These are phyloP conservation scores for Thermophis baileyi DNA, from an alignment of 2,113 vertebrate species.

Conservation along the genomic window DNA sequence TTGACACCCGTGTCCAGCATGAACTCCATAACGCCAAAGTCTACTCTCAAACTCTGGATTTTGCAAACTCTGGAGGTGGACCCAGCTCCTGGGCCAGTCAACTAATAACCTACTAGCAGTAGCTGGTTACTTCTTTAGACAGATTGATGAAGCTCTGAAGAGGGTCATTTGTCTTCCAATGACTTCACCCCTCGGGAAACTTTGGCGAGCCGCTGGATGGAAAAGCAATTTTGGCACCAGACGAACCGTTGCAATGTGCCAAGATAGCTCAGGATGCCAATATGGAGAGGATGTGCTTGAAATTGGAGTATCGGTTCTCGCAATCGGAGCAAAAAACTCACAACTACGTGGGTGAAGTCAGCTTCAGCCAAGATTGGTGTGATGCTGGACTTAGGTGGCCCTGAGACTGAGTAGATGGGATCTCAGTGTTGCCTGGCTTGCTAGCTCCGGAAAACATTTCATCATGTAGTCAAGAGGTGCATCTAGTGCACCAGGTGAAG, in stretches of 20 bases:
- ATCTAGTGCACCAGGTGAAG: not conserved
- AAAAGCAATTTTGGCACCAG: slow-evolving; percentile 38
- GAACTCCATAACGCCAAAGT: not conserved
- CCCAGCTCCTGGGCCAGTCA: not conserved
- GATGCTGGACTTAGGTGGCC: not conserved
- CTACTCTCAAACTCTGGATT: not conserved
- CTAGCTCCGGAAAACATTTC: too few species aligned
- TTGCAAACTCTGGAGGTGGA: not conserved
- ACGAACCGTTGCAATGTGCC: slow-evolving; percentile 24
- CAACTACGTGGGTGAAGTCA: not conserved
- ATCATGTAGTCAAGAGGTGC: not conserved
- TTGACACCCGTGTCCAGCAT: not conserved
- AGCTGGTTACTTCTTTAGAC: not conserved
- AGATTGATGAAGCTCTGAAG: slow-evolving; percentile 1
- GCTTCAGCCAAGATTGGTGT: not conserved
- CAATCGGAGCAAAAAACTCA: not conserved
- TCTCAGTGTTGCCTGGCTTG: too few species aligned
- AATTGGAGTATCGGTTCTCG: slow-evolving; percentile 22
- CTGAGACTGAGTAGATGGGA: not conserved
- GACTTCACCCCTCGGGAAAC: slow-evolving; percentile 24
- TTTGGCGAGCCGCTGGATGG: slow-evolving; percentile 27
- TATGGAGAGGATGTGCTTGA: slow-evolving; percentile 41
- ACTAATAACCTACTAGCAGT: not conserved
- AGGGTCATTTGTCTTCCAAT: slow-evolving; percentile 12
- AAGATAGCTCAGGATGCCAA: slow-evolving; percentile 29